A percentile compares a stretch with the other conserved stretches of the same genome.
phyloP scores from a whole-genome alignment of 2,797 vertebrate species.

The Gymnothorax reevesii region DNA sequence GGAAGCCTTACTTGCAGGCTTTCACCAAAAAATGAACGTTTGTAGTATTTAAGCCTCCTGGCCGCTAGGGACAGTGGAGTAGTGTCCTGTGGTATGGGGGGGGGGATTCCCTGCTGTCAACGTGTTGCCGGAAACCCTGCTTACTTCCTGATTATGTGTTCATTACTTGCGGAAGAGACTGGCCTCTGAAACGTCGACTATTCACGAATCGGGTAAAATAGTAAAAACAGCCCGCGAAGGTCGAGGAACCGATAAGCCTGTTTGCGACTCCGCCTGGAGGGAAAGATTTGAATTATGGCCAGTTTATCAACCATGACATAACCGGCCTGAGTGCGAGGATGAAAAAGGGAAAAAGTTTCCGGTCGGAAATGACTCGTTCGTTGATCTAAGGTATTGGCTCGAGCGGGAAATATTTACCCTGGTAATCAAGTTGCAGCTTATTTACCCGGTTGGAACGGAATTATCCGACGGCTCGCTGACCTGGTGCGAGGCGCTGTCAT shows the following conservation, averaged over 20 bases:
- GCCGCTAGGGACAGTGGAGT: constrained; percentile 40
- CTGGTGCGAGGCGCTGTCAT: constrained; percentile 16
- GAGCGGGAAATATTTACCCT: background rate
- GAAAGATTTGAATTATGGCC: background rate
- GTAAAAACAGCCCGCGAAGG: background rate
- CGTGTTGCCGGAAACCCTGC: constrained; percentile 27
- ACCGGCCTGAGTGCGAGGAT: background rate
- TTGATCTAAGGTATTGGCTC: background rate
- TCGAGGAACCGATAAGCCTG: background rate
- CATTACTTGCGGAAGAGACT: constrained; percentile 21
- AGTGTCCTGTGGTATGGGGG: no score
- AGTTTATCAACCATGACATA: constrained; percentile 38
- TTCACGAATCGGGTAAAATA: background rate
- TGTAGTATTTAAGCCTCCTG: constrained; percentile 35
- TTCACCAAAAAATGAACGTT: background rate
- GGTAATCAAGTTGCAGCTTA: background rate
- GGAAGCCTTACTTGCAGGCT: no score
- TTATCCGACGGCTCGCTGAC: background rate
- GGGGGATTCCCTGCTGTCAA: background rate
- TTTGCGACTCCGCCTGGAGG: background rate
- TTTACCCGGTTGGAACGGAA: background rate
- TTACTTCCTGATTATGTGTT: constrained; percentile 70
- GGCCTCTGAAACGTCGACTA: background rate
- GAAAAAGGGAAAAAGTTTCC: background rate
- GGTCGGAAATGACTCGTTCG: background rate